Conservation (phyloP, 2,797 vertebrate genomes). For the Semaprochilodus insignis region DNA sequence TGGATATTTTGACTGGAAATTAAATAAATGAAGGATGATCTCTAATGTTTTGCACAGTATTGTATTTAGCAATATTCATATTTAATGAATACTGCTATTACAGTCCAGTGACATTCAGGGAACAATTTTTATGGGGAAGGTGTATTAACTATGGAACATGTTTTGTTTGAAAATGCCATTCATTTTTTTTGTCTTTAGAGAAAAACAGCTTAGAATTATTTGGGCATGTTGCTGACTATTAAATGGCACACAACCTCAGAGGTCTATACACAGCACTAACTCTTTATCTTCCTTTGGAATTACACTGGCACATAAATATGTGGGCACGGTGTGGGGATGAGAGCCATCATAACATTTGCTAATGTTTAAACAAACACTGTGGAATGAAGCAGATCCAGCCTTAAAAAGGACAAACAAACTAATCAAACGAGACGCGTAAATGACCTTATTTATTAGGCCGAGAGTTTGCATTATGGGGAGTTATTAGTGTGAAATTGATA, state of each 20-base stretch:
- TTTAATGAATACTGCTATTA: background rate
- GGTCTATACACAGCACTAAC: conserved; percentile 13
- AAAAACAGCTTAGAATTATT: background rate
- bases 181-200: background rate
- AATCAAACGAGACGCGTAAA: conserved; percentile 55
- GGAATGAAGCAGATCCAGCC: conserved; percentile 51
- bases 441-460: conserved; percentile 53
- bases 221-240: no score
- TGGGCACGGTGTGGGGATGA: conserved; percentile 26
- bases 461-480: conserved; percentile 50
- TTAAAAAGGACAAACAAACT: conserved; percentile 61
- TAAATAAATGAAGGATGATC: no score
- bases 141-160: no score
- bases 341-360: conserved; percentile 41
- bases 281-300: background rate
- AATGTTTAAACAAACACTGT: conserved; percentile 50
- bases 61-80: no score
- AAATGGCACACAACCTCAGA: background rate
- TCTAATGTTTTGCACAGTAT: no score
- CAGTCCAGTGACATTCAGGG: background rate
- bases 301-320: background rate
- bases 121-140: background rate
- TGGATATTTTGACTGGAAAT: no score
- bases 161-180: background rate
- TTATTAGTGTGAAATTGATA: conserved; percentile 59